Base-by-base conservation (phyloP, 2,797 vertebrate species). In the Danio kyathit region DNA sequence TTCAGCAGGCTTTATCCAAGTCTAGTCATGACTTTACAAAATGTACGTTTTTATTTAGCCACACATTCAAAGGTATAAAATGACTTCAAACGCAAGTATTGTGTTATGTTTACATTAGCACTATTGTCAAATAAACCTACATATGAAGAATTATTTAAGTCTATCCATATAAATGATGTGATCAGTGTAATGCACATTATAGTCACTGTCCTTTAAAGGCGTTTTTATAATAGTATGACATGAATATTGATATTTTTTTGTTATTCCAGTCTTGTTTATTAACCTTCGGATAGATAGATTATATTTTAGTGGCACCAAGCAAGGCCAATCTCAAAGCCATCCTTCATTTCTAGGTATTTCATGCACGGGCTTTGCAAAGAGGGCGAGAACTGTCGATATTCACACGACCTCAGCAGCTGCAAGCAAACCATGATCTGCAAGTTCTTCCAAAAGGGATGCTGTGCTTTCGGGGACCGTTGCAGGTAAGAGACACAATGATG, bases 311-410 rank as follows among this genome's bases (percentile, higher is more conserved):
- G 64, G 6, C 16, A n/a, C 52, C 16, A 56, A 56, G 21, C 29
- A 54, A 71, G 29, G 10, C 11, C 16, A 9, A 17, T 76, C 7
- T 38, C 9, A 1, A 71, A 61, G 1, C 12, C 60, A 64, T 40
- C 52, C n/a, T 78, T 51, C 16, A 29, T 51, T 66, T 52, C 59
- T 86, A 99, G 98, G 83, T 99, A 99, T 87, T 99, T 99, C 92
- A 96, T 99, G 95, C 98, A 99, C 84, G 97, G 98, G 40, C 95
- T 99, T 88, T 99, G 98, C 92, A 99, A 98, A 93, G 97, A 99
- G 94, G 97, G 97, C 79, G 95, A 95, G 74, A 97, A 97, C 94
- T 99, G 97, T 89, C 96, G 96, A 79, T 99, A 99, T 87, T 98
- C 96, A 0, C 97, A 99, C 67, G 97, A 99, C 86, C 96, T 98